phyloP scores from a whole-genome alignment of 2,797 vertebrate species.

The Todus mexicanus region DNA sequence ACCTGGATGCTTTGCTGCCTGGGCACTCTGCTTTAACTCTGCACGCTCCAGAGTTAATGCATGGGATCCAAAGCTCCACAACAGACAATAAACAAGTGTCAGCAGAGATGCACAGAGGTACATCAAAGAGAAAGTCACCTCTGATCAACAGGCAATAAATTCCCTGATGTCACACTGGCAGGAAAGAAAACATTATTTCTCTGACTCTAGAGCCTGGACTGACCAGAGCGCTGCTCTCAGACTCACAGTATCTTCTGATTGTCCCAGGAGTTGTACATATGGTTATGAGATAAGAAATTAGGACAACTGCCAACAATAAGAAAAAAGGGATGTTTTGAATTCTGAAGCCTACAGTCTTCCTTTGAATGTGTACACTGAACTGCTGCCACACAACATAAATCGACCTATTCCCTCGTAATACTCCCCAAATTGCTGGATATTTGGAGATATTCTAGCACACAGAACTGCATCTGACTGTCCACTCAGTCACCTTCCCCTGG shows the following conservation, averaged over 20 bases:
- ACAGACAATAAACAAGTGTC: too few relatives aligned
- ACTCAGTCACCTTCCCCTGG: not conserved
- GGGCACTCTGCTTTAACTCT: not conserved
- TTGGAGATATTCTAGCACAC: not conserved
- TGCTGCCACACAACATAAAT: not conserved
- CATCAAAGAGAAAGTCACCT: not conserved
- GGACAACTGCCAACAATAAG: conserved; percentile 10
- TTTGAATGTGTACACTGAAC: not conserved
- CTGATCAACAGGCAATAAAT: not conserved
- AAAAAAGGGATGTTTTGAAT: conserved; percentile 3
- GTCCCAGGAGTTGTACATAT: not conserved
- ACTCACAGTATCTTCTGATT: not conserved
- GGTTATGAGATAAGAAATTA: conserved; percentile 16
- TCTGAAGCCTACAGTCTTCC: not conserved
- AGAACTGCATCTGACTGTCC: not conserved
- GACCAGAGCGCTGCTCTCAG: accelerated
- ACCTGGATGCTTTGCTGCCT: not conserved
- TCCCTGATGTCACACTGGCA: not conserved
- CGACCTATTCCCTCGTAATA: not conserved
- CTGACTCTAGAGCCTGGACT: not conserved
- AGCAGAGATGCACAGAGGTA: not conserved
- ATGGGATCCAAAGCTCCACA: not conserved
- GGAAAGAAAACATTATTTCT: not conserved
- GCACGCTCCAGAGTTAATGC: not conserved
- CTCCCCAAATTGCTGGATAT: not conserved